Evolutionary conservation across 2,888 invertebrate genomes (phyloP).

Genomic region (Hypena proboscidalis): DNA sequence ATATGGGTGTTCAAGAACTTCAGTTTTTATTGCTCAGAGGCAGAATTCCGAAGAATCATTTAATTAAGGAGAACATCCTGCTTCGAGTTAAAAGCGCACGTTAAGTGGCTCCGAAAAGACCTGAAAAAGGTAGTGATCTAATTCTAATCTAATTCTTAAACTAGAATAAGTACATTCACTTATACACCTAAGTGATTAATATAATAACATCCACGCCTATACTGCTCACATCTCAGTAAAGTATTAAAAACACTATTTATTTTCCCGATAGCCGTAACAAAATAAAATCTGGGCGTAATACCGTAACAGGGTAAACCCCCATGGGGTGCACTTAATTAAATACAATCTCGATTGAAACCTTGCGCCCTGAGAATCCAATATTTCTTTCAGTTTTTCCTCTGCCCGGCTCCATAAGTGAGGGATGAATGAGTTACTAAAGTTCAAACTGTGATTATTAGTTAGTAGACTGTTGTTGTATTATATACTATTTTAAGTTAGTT

Average conservation of each 20-base stretch:
- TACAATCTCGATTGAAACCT: slow-evolving; percentile 73
- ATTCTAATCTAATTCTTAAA: too few relatives aligned
- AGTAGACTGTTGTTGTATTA: background rate
- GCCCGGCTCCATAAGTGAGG: slow-evolving; percentile 37
- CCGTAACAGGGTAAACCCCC: slow-evolving; percentile 52
- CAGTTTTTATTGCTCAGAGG: too few relatives aligned
- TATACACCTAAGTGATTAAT: too few relatives aligned
- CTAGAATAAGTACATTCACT: too few relatives aligned
- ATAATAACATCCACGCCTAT: too few relatives aligned
- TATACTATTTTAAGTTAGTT: too few relatives aligned
- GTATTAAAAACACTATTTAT: slow-evolving; percentile 35
- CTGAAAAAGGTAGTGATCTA: too few relatives aligned
- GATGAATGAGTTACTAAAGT: slow-evolving; percentile 47
- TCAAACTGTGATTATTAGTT: slow-evolving; percentile 8
- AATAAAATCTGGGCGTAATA: slow-evolving; percentile 56
- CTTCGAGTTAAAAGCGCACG: too few relatives aligned
- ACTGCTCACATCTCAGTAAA: slow-evolving; percentile 1
- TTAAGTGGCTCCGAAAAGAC: too few relatives aligned
- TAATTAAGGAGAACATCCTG: too few relatives aligned
- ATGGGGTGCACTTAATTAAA: slow-evolving; percentile 75
- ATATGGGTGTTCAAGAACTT: too few relatives aligned
- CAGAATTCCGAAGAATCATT: too few relatives aligned
- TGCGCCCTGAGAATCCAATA: slow-evolving; percentile 66
- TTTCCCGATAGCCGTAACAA: slow-evolving; percentile 28
- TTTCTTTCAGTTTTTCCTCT: slow-evolving; percentile 61